Conservation (phyloP, 35 echinoderm and acorn worm species). For the Heliocidaris tuberculata region DNA sequence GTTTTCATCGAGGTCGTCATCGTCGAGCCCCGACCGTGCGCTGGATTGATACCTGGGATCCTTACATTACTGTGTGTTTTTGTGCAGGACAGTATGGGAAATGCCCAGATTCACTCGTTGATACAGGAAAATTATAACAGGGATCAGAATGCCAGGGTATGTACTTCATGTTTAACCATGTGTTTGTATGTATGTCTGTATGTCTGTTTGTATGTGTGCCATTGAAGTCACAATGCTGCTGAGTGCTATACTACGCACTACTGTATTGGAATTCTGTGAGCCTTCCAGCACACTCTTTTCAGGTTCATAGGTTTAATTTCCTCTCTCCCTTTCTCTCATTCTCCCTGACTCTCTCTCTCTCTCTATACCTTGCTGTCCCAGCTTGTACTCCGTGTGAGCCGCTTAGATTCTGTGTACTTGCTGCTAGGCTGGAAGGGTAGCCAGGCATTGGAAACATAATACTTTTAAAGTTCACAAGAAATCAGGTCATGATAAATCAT, state of each 20-base stretch:
- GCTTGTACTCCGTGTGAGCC: not conserved
- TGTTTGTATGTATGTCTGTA: conserved; percentile 50
- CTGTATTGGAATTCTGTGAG: not conserved
- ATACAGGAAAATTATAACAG: conserved; percentile 99
- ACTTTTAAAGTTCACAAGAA: not conserved
- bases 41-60: conserved; percentile 38
- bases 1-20: not conserved
- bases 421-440: not conserved
- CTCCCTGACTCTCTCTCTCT: not conserved
- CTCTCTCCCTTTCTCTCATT: not conserved
- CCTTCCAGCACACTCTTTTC: not conserved
- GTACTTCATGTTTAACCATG: conserved; percentile 28
- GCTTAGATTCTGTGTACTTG: not conserved
- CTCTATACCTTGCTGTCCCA: too few relatives aligned
- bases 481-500: not conserved
- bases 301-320: not conserved
- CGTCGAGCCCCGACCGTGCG: not conserved
- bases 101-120: conserved; percentile 97
- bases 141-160: conserved; percentile 82
- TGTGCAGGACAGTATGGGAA: conserved; percentile 73
- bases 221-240: not conserved
- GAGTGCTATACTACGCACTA: not conserved
- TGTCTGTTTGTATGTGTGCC: conserved; percentile 23
- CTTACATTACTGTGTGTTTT: conserved; percentile 10
- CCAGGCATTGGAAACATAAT: not conserved